Conservation (phyloP, 1,140 invertebrate species). For the Pseudoatta argentina region DNA sequence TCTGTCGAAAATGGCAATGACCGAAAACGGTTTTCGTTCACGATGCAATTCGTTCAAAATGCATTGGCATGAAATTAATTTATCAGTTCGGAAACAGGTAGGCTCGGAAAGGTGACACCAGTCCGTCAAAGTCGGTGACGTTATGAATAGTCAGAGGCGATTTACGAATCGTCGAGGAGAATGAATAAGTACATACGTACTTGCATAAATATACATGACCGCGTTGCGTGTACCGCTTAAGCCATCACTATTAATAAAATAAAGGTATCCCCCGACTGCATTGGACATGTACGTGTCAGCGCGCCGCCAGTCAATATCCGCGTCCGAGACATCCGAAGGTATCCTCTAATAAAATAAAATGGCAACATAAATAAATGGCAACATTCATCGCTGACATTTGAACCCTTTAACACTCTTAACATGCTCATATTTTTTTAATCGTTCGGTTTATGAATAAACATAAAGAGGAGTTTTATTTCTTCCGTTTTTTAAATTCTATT, state of each 20-base stretch:
- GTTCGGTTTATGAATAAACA: background rate
- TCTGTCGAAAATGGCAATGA: background rate
- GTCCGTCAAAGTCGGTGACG: conserved; percentile 46
- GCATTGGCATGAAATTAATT: conserved; percentile 21
- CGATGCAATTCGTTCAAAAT: background rate
- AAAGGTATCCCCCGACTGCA: conserved; percentile 73
- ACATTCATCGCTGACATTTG: conserved; percentile 30
- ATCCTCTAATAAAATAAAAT: conserved; percentile 38
- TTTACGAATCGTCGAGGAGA: conserved; percentile 74
- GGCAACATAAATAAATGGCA: conserved; percentile 40
- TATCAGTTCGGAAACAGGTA: conserved; percentile 23
- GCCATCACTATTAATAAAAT: conserved; percentile 84
- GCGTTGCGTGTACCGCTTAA: conserved; percentile 74
- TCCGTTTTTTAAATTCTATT: background rate
- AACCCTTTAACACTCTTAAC: background rate
- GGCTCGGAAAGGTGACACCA: conserved; percentile 67
- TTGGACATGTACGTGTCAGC: conserved; percentile 45
- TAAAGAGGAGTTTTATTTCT: background rate
- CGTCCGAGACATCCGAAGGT: conserved; percentile 43
- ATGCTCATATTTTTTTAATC: background rate
- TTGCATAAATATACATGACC: conserved; percentile 78
- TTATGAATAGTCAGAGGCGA: conserved; percentile 77
- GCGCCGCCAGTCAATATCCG: conserved; percentile 45
- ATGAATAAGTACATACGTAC: conserved; percentile 79
- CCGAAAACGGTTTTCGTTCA: background rate